Evolutionary conservation across 2,797 vertebrate species (phyloP), one percentile per base, ranked within the genome.

Genomic region (Muscicapa comitata): DNA sequence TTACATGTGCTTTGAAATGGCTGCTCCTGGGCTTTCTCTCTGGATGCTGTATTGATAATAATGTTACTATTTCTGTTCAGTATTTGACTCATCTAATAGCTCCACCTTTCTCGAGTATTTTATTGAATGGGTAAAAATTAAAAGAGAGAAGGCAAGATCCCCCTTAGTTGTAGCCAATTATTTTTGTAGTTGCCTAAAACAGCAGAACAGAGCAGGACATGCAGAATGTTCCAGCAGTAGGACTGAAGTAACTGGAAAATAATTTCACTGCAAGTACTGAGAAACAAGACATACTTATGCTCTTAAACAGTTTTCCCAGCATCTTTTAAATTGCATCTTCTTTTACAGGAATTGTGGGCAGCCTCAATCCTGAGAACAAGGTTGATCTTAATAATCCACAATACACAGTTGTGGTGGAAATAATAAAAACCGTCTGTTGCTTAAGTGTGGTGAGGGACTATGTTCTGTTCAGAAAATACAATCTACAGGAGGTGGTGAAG

Each of bases 391-490:
- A 98, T 58, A 98, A 98, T 90, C 99, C 99, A 5, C 98, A 99
- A 38, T 98, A 99, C 91, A 99, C 98, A 23, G 94, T 99, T 88
- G 99, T 99, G 24, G 98, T 99, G 51, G 99, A 99, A 98, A 99
- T 99, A 91, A 99, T 99, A 95, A 99, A 98, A 97, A 97, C 93
- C 0, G 98, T 99, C 91, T 99, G 99, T 91, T 99, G 99, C 94
- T 68, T 99, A 97, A 99, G 99, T 29, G 99, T 99, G 82, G 98
- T 99, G 38, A 98, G 97, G 92, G 99, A 99, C 98, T 99, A 99
- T 95, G 95, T 97, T 10, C 97, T 99, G 29, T 99, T 98, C 93
- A 98, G 98, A 86, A 99, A 99, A 95, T 99, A 99, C 94, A 99
- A 99, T 51, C 98, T 99, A 13, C 99, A 99, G 95, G 99, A 99